A percentile compares a stretch with the other conserved stretches of the same genome.
Evolutionary conservation across 2,113 vertebrate genomes (phyloP).

Genomic region (Carettochelys insculpta): DNA sequence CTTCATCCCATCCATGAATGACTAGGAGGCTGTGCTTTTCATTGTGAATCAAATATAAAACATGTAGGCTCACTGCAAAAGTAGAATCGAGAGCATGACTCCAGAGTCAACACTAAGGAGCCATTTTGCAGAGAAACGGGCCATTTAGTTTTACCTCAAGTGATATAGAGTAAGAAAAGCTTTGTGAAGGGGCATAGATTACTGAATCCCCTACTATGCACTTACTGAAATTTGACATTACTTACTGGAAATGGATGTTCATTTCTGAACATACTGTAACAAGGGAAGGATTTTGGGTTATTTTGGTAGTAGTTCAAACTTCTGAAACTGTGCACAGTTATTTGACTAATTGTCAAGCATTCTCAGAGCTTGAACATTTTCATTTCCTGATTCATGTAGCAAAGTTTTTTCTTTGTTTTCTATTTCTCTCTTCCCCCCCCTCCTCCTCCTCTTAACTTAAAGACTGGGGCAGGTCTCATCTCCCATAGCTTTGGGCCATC

Average conservation of each 20-base stretch:
- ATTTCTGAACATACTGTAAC: constrained; percentile 66
- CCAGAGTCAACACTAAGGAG: constrained; percentile 13
- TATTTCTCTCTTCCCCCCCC: constrained; percentile 23
- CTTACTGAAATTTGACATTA: constrained; percentile 70
- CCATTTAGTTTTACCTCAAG: constrained; percentile 78
- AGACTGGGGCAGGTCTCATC: constrained; percentile 61
- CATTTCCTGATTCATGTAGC: constrained; percentile 50
- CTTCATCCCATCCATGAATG: constrained; percentile 46
- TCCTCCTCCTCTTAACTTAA: constrained; percentile 56
- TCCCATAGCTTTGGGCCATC: constrained; percentile 61
- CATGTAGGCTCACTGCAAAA: neutral
- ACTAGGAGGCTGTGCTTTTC: constrained; percentile 27
- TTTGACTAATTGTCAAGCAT: constrained; percentile 68
- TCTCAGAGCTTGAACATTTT: constrained; percentile 69
- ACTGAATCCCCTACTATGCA: constrained; percentile 76
- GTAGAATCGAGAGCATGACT: neutral
- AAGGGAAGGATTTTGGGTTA: constrained; percentile 68
- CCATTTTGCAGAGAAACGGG: constrained; percentile 43
- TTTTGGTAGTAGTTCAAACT: constrained; percentile 64
- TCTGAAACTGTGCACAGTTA: constrained; percentile 81
- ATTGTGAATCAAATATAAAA: constrained; percentile 5
- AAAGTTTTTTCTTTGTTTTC: constrained; percentile 34
- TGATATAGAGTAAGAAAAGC: constrained; percentile 58
- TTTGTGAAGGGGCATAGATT: constrained; percentile 67
- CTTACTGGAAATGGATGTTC: constrained; percentile 68